phyloP scores from a whole-genome alignment of 2,113 vertebrate species.

The Talpa occidentalis region DNA sequence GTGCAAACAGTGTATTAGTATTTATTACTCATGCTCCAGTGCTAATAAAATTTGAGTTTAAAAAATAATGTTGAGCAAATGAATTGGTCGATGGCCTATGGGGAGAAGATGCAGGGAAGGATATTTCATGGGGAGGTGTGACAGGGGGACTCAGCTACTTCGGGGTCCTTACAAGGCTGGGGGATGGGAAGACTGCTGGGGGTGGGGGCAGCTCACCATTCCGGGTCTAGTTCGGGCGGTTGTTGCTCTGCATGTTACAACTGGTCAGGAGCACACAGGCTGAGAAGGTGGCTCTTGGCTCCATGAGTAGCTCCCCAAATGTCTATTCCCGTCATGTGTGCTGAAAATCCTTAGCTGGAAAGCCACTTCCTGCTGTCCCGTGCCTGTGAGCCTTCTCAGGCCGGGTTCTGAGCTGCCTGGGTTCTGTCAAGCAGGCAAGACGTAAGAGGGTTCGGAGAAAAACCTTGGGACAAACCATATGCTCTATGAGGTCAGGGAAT shows the following conservation, averaged over 20 bases:
- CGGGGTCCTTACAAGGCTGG: background rate
- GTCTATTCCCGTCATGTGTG: conserved; percentile 78
- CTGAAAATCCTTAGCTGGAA: conserved; percentile 43
- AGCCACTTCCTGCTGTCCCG: background rate
- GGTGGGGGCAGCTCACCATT: background rate
- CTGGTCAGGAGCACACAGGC: conserved; percentile 77
- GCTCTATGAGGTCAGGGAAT: background rate
- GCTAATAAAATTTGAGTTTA: conserved; percentile 76
- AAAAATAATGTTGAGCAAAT: conserved; percentile 77
- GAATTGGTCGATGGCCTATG: conserved; percentile 44
- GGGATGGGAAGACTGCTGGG: background rate
- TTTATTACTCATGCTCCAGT: conserved; percentile 71
- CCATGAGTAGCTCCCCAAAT: conserved; percentile 77
- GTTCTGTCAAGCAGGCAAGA: background rate
- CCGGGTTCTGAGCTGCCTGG: background rate
- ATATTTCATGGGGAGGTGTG: background rate
- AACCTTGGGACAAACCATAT: background rate
- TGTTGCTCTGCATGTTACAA: conserved; percentile 80
- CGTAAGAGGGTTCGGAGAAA: background rate
- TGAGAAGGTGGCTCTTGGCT: conserved; percentile 74
- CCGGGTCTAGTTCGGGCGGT: background rate
- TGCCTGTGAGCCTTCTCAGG: background rate
- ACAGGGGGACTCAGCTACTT: background rate
- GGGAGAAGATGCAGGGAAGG: conserved; percentile 6
- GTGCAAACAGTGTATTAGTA: conserved; percentile 66